Evolutionary conservation across 2,113 vertebrate species (phyloP), one percentile per base, ranked within the genome.

Genomic region (Archocentrus centrarchus): DNA sequence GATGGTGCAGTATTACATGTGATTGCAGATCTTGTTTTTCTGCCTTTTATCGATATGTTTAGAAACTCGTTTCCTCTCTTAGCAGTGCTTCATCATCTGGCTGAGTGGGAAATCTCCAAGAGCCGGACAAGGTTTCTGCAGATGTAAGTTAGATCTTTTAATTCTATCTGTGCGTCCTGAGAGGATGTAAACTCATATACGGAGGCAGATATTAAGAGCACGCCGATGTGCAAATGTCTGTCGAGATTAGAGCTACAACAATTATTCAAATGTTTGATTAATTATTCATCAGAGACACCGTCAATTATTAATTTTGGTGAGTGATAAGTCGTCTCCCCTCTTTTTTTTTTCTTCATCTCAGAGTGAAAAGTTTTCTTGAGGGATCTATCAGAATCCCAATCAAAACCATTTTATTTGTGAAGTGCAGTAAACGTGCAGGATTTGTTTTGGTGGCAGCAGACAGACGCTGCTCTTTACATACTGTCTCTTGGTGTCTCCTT

Each of bases 181-280:
- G 96, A 97, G 96, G 96, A 97, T 95, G 95, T 94, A 94, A 90
- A 94, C 93, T 94, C 94, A 97, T 94, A 97, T 94, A 96, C 95
- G 95, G 95, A 96, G 95, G 95, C 95, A 97, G 94, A 96, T 94
- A 97, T 98, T 97, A 98, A 94, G 93, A 94, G 88, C 85, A 89
- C 3, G 87, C 91, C 84, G 96, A 98, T 97, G 98, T 98, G 97
- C 97, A 98, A 98, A 98, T 98, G 97, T 96, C 95, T 96, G 96
- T 97, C 96, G 95, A 98, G 97, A 98, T 98, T 97, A 98, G 96
- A 97, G 97, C 97, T 97, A 96, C 92, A 93, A 97, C 97, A 97
- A 97, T 98, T 98, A 98, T 98, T 98, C 97, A 97, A 97, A 97
- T 96, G 93, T 94, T 94, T 95, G 96, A 98, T 99, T 97, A 98